These are phyloP conservation scores for Venusia cambrica DNA, from an alignment of 2,888 invertebrate species.

Conservation along the genomic window DNA sequence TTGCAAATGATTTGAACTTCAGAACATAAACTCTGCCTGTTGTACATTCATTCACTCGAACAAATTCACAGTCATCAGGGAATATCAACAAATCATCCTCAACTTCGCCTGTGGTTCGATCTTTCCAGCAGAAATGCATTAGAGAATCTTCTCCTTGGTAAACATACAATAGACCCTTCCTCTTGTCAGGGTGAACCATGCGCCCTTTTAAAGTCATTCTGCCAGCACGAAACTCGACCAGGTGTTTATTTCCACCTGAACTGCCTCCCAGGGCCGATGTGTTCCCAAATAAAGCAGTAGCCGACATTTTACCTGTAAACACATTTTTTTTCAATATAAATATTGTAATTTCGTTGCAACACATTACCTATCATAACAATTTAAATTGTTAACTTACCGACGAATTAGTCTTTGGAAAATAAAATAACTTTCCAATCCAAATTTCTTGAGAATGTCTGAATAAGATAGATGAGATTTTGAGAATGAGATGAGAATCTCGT, in stretches of 20 bases:
- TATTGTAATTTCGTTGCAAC: not conserved
- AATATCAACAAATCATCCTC: constrained; percentile 99
- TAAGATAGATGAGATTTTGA: no score
- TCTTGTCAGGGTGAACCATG: constrained; percentile 96
- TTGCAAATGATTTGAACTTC: constrained; percentile 96
- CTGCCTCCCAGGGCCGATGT: constrained; percentile 88
- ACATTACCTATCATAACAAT: no score
- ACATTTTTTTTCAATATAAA: no score
- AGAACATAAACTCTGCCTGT: constrained; percentile 97
- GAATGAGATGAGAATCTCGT: no score
- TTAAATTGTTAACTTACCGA: no score
- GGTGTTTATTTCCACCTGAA: constrained; percentile 91
- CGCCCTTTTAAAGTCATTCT: constrained; percentile 97
- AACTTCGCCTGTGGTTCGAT: constrained; percentile 93
- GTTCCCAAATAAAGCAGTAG: constrained; percentile 88
- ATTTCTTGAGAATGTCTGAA: no score
- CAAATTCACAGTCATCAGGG: constrained; percentile 99
- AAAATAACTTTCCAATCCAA: no score
- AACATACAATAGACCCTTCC: constrained; percentile 96
- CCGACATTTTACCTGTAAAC: constrained; percentile 71
- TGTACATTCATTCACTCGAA: constrained; percentile 95
- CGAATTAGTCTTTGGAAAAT: no score
- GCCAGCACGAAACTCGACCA: constrained; percentile 97
- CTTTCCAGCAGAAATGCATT: constrained; percentile 99
- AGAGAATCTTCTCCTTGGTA: constrained; percentile 98